Evolutionary conservation across 2,888 invertebrate genomes (phyloP).

Genomic region (Artemia sinica): DNA sequence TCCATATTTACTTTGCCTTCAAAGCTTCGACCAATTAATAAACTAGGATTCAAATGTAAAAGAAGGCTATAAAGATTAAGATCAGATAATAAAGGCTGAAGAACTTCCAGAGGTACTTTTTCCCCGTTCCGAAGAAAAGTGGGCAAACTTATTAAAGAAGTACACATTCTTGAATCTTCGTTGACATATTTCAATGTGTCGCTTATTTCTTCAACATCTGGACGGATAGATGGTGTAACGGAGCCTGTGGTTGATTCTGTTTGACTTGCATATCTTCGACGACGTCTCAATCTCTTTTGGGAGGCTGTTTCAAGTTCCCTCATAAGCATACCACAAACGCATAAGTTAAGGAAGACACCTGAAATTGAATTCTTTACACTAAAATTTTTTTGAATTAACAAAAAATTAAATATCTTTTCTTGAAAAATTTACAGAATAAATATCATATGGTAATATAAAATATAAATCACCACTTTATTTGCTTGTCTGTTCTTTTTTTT

Average conservation of each 20-base stretch:
- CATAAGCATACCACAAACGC: slow-evolving; percentile 63
- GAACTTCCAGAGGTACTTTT: slow-evolving; percentile 54
- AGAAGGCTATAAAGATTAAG: slow-evolving; percentile 52
- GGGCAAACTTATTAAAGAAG: slow-evolving; percentile 66
- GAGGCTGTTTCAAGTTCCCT: slow-evolving; percentile 55
- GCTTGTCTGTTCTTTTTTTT: too few species aligned
- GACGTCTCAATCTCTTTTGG: slow-evolving; percentile 17
- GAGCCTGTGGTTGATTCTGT: slow-evolving; percentile 16
- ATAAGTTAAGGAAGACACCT: slow-evolving; percentile 58
- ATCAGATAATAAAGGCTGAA: slow-evolving; percentile 49
- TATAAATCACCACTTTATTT: too few species aligned
- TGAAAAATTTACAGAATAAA: too few species aligned
- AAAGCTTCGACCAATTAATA: slow-evolving; percentile 35
- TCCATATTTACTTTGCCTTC: slow-evolving; percentile 21
- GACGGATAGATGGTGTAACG: slow-evolving; percentile 6
- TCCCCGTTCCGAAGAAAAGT: slow-evolving; percentile 62
- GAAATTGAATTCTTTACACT: neutral
- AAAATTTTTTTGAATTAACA: too few species aligned
- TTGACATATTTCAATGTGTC: neutral
- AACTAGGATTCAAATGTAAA: slow-evolving; percentile 53
- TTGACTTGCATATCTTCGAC: slow-evolving; percentile 17
- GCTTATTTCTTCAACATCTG: neutral
- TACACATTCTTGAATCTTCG: slow-evolving; percentile 39
- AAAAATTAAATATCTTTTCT: too few species aligned
- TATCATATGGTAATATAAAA: too few species aligned